phyloP scores from a whole-genome alignment of 2,113 vertebrate genomes.

The Ahaetulla prasina region DNA sequence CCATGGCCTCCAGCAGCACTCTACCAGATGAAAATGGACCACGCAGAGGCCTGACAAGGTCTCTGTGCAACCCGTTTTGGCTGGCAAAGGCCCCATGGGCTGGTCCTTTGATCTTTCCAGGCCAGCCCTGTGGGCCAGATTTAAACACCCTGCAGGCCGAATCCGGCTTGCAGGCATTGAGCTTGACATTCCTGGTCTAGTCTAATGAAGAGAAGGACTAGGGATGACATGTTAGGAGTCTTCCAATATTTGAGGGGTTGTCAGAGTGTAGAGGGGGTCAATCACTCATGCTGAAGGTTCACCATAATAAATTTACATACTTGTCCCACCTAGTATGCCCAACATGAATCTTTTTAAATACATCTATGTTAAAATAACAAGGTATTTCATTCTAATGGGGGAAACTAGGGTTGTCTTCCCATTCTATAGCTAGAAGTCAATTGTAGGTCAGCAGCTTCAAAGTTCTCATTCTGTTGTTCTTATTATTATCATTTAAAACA shows the following conservation, averaged over 20 bases:
- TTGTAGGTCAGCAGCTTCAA: background rate
- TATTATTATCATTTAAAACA: background rate
- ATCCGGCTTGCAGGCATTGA: too few relatives aligned
- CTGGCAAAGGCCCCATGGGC: too few relatives aligned
- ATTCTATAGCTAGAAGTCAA: background rate
- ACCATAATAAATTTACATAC: background rate
- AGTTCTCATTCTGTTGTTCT: background rate
- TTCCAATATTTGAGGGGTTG: background rate
- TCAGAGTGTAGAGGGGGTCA: background rate
- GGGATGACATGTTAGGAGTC: background rate
- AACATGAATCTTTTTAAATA: background rate
- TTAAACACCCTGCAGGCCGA: too few relatives aligned
- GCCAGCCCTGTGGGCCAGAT: too few relatives aligned
- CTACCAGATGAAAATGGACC: too few relatives aligned
- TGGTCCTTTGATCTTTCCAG: too few relatives aligned
- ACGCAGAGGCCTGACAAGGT: too few relatives aligned
- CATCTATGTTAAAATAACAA: background rate
- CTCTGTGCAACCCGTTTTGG: too few relatives aligned
- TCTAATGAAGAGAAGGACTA: background rate
- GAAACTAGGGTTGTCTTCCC: background rate
- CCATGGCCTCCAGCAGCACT: too few relatives aligned
- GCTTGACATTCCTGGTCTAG: too few relatives aligned
- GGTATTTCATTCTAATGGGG: background rate
- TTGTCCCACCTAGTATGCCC: background rate
- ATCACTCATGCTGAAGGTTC: background rate